phyloP scores from a whole-genome alignment of 2,113 vertebrate species.

The Semnornis frantzii region DNA sequence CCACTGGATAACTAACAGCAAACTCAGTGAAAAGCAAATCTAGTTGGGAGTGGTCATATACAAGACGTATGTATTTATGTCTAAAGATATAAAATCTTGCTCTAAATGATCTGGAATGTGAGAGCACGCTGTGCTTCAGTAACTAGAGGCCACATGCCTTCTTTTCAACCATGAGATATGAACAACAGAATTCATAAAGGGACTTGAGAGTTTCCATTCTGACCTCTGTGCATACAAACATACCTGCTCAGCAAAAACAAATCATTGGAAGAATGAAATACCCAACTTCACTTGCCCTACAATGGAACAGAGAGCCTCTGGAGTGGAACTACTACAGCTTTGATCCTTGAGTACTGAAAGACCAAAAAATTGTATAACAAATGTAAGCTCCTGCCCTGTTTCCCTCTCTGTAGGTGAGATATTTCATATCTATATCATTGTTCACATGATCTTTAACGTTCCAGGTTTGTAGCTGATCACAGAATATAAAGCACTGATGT shows the following conservation, averaged over 20 bases:
- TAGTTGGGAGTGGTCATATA: not conserved
- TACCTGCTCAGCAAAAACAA: not conserved
- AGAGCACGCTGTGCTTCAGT: not conserved
- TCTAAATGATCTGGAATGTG: not conserved
- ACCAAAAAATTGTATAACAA: not conserved
- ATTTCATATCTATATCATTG: not conserved
- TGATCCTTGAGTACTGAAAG: not conserved
- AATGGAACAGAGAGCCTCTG: not conserved
- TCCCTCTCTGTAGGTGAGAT: not conserved
- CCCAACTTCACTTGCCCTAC: not conserved
- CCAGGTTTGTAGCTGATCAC: not conserved
- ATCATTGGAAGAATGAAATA: not conserved
- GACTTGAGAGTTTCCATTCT: not conserved
- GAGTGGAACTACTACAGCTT: not conserved
- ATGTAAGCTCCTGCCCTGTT: not conserved
- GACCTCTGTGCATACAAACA: not conserved
- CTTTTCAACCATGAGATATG: not conserved
- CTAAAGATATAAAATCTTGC: not conserved
- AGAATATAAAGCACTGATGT: not conserved
- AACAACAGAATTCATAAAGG: not conserved
- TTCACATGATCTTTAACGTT: not conserved
- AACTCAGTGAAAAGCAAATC: not conserved
- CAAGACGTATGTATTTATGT: not conserved
- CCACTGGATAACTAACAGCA: not conserved
- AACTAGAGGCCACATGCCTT: not conserved